Base-by-base conservation (phyloP, 2,888 invertebrate species). In the Atethmia centrago region DNA sequence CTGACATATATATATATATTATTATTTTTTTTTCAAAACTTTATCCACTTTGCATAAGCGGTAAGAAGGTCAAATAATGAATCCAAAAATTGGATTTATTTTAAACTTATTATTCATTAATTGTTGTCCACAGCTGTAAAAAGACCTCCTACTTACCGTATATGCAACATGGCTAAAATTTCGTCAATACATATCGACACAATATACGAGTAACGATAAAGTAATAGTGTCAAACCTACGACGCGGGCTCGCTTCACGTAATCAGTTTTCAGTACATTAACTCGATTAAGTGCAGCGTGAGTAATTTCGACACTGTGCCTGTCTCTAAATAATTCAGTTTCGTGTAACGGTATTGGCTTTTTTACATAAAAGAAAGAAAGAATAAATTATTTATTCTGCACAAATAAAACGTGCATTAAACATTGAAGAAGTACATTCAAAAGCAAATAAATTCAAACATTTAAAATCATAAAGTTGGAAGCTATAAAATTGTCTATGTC, bases 201-300 rank as follows among this genome's bases (percentile, higher is more conserved):
- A 36, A 53, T 10, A 59, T 25, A 16, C 47, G 28, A 31, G 47
- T 64, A 70, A 21, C 12, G 36, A 36, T 66, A 58, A 21, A 47
- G 51, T 61, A 82, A 70, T 61, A 56, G 61, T 71, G 68, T 59
- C 74, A 68, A 68, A 71, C 47, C 36, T 68, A 74, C 79, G 51
- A 71, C 56, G 16, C 56, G 31, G 8, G 53, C 53, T 56, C 63
- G 73, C 71, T 74, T 51, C 62, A 64, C 31, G 40, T 68, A 74
- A 75, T 71, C 63, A 75, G 74, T 75, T 85, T 85, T 73, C 85
- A 56, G 68, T 56, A 64, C 65, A 77, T 81, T 79, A 71, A 75
- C 72, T 72, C 72, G 51, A 72, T 74, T 42, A 64, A 77, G 58
- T 69, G 59, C 70, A 82, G 59, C 64, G 62, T 42, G 47, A 49